Conservation (phyloP, 2,888 invertebrate genomes). For the Drosophila mimica region DNA sequence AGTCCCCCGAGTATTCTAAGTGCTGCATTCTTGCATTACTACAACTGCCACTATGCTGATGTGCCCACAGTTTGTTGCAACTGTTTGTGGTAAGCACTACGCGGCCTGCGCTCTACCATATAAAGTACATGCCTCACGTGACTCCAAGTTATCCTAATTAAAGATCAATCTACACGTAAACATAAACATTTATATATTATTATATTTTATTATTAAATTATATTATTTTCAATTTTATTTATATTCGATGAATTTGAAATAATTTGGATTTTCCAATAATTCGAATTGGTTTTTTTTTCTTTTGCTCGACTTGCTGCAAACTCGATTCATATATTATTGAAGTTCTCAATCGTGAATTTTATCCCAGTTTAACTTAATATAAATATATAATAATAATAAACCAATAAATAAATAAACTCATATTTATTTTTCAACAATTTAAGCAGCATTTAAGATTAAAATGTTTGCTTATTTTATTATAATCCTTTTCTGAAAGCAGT, state of each 20-base stretch:
- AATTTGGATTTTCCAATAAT: background rate
- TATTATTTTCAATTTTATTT: background rate
- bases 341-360: background rate
- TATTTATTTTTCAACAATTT: background rate
- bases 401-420: too few relatives aligned
- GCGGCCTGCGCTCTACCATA: background rate
- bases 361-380: background rate
- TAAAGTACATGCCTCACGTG: background rate
- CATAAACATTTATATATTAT: too few relatives aligned
- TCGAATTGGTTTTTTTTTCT: background rate
- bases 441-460: background rate
- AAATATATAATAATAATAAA: background rate
- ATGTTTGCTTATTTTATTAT: background rate
- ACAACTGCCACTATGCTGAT: background rate
- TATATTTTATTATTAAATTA: background rate
- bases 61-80: conserved; percentile 1
- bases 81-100: conserved; percentile 15
- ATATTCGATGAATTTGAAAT: background rate
- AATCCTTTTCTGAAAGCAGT: background rate
- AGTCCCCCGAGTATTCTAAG: conserved; percentile 23
- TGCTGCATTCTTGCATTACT: conserved; percentile 10
- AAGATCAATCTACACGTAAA: background rate
- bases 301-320: background rate
- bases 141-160: background rate
- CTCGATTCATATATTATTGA: background rate